Evolutionary conservation across 2,797 vertebrate species (phyloP), one percentile per base, ranked within the genome.

Genomic region (Paedocypris micromegethes): DNA sequence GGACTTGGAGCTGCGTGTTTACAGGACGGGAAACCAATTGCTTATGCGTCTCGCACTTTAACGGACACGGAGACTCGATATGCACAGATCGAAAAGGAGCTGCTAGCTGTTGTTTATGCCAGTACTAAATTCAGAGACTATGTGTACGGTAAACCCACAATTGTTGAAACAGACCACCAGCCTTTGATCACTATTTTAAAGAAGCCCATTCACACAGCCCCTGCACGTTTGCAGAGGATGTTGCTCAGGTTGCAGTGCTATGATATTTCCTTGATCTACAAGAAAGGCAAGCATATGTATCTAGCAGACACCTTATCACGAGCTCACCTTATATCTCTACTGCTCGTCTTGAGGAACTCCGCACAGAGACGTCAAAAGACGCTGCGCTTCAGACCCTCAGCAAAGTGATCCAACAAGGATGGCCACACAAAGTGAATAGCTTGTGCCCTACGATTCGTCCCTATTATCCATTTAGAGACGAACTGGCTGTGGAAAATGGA

Each of bases 401-500:
- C n/a, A n/a, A n/a, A n/a, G n/a, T n/a, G n/a, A n/a, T n/a, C n/a
- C n/a, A n/a, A n/a, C n/a, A n/a, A n/a, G 55, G 45, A 9, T 64
- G 70, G 75, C 72, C 59, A 48, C 43, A 6, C 5, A 50, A 39
- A 6, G 8, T n/a, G 4, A 4, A 5, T 41, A 71, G 43, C 40
- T 37, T 63, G 2, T 58, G 6, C 8, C 41, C 42, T 3, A 43
- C 47, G 0, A 3, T 75, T 2, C 1, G 5, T 48, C 63, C 58
- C 4, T 77, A 48, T 48, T 73, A 72, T 9, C 56, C 45, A 23
- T 74, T 55, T 39, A 55, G 58, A 45, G 42, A 67, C 43, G 44
- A 67, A 4, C 59, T 75, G 3, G 8, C 72, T 2, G 49, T 67
- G 2, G 54, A 74, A 2, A 40, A 42, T 2, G 59, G 69, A 5